Evolutionary conservation across 2,113 vertebrate genomes (phyloP), one percentile per base, ranked within the genome.

Genomic region (Caranx melampygus): DNA sequence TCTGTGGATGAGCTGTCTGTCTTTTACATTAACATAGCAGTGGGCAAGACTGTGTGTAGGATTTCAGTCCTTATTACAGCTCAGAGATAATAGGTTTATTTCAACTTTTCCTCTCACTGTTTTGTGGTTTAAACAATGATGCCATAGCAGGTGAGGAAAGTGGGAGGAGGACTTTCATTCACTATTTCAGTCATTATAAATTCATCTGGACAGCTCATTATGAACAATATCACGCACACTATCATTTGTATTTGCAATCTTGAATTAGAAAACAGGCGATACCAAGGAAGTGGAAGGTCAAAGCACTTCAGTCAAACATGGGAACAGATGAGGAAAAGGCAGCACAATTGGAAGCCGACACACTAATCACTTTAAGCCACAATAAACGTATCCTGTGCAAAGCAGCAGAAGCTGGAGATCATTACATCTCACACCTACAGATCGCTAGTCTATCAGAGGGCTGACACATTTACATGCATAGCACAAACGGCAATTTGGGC

Each of bases 21-120:
- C 72, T 35, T 73, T 54, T 82, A 78, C 72, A 71, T 79, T 31
- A 83, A 44, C 62, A 81, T 54, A 83, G 47, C 63, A 40, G 42
- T 20, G 58, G 59, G 54, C 67, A 57, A 82, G 51, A 75, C 51
- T 49, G 49, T 59, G 37, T 63, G 79, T 26, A 57, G 31, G 47
- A 40, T 57, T 63, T 47, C 47, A 45, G 14, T 67, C 69, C 26
- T 71, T 34, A 51, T 77, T 49, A 58, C 35, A 21, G 21, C 20
- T 70, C 13, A 40, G 42, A 75, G 52, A 65, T 60, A 71, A 61
- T 15, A 45, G 35, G 67, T 26, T 26, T 49, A 63, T 58, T 59
- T 71, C 18, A 72, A 21, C 49, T 21, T 81, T 31, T 60, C n/a
- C 54, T 66, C 60, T 70, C 10, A 8, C 54, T 67, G 37, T n/a